A percentile compares a stretch with the other conserved stretches of the same genome.
Evolutionary conservation across 2,888 invertebrate genomes (phyloP).

Genomic region (Sphaerolaimus hirsutus): DNA sequence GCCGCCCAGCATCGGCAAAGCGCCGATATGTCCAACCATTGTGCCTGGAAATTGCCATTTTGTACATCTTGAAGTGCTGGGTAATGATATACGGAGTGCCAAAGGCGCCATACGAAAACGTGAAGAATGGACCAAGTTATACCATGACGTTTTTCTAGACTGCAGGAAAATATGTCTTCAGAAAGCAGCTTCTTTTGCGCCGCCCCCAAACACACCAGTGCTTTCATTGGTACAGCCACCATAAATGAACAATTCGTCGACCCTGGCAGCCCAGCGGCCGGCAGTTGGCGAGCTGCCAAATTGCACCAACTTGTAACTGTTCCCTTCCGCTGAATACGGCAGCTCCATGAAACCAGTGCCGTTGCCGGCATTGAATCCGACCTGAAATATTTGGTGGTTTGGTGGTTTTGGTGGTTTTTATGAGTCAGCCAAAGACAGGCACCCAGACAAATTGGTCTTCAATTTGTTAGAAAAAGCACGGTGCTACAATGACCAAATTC

Average conservation of each 20-base stretch:
- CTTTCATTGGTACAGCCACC: conserved; percentile 46
- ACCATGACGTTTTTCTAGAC: no score
- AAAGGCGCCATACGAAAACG: no score
- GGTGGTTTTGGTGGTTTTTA: no score
- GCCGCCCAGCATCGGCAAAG: conserved; percentile 56
- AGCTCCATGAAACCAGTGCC: conserved; percentile 37
- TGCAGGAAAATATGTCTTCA: neutral
- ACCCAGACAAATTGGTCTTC: no score
- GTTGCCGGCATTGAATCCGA: conserved; percentile 65
- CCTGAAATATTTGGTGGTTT: neutral
- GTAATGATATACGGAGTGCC: no score
- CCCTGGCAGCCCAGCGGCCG: conserved; percentile 73
- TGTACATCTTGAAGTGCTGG: no score
- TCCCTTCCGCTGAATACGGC: conserved; percentile 12
- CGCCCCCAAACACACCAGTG: conserved; percentile 6
- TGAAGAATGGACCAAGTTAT: no score
- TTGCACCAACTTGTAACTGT: conserved; percentile 10
- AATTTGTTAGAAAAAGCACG: no score
- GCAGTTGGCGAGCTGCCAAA: conserved; percentile 13
- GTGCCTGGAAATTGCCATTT: neutral
- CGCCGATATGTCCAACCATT: neutral
- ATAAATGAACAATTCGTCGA: conserved; percentile 70
- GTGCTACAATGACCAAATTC: no score
- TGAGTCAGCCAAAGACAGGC: no score
- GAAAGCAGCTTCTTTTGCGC: neutral